A percentile compares a stretch with the other conserved stretches of the same genome.
Conservation (phyloP, 1,140 invertebrate species). For the Choristoneura fumiferana region DNA sequence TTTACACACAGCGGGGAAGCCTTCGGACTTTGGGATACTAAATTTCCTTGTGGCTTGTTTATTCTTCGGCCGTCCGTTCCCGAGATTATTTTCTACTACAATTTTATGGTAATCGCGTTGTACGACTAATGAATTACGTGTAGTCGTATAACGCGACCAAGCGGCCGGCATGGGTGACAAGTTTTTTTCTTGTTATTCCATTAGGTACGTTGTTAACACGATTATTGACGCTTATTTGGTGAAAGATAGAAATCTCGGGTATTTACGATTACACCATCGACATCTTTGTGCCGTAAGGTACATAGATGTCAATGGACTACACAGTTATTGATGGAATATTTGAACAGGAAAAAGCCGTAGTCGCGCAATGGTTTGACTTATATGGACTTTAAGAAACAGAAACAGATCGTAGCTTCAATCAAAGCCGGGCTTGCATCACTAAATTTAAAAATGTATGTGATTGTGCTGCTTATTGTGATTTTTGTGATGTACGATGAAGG, state of each 20-base stretch:
- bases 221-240: neutral
- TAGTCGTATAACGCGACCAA: slow-evolving; percentile 55
- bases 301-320: too few relatives aligned
- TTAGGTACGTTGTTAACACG: slow-evolving; percentile 6
- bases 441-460: too few relatives aligned
- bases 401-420: too few relatives aligned
- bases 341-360: too few relatives aligned
- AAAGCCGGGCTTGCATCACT: too few relatives aligned
- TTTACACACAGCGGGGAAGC: slow-evolving; percentile 58
- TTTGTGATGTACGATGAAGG: too few relatives aligned
- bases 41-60: slow-evolving; percentile 71
- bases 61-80: slow-evolving; percentile 49
- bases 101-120: slow-evolving; percentile 68
- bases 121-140: slow-evolving; percentile 68
- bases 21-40: slow-evolving; percentile 50
- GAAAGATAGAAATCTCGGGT: slow-evolving; percentile 2
- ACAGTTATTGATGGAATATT: too few relatives aligned
- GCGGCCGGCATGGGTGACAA: slow-evolving; percentile 19
- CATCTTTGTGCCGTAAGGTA: too few relatives aligned
- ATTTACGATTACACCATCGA: too few relatives aligned
- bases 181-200: neutral
- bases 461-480: too few relatives aligned
- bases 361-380: too few relatives aligned
- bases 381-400: too few relatives aligned
- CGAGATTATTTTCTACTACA: slow-evolving; percentile 74